Evolutionary conservation across 2,888 invertebrate species (phyloP), one percentile per base, ranked within the genome.

Genomic region (Cantharis nigra): DNA sequence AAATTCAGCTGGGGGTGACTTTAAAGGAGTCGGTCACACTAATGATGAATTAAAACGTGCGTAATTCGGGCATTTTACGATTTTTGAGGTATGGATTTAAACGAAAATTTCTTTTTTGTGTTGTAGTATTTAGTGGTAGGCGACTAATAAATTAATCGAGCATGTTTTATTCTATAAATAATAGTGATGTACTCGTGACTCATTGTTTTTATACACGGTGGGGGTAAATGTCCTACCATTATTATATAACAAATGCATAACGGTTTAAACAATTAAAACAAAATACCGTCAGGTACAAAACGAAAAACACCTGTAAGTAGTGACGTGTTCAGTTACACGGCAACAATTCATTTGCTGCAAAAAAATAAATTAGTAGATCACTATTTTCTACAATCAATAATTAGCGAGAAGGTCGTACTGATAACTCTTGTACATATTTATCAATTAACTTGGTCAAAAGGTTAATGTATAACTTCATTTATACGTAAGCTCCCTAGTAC

Each of bases 161-260:
- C 11, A 70, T 49, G 75, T 63, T 78, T 72, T 74, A 73, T 78
- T 81, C 79, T 79, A 78, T 78, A 72, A 78, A 78, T 78, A 78
- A 49, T 63, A 67, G 78, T 78, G 78, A 78, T 78, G 75, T 70
- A 70, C 75, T 18, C 62, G 18, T 78, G 78, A 78, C 70, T 78
- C 78, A 78, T 72, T 78, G 75, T 72, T 78, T 75, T 75, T 74
- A 23, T 20, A 13, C 33, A 72, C 26, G 69, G 78, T 78, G 78
- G 78, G 78, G 78, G 78, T 75, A 78, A 77, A 75, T 70, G 70
- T 20, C 69, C 78, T 75, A 62, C 74, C 74, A 70, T n/a, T 70
- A 69, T 78, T 78, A 78, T 75, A 72, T 78, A 78, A 78, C 70
- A 75, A 74, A 72, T 78, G 70, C 78, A 78, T 64, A 67, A 74